Evolutionary conservation across 2,888 invertebrate genomes (phyloP).

Genomic region (Diplolepis rosae): DNA sequence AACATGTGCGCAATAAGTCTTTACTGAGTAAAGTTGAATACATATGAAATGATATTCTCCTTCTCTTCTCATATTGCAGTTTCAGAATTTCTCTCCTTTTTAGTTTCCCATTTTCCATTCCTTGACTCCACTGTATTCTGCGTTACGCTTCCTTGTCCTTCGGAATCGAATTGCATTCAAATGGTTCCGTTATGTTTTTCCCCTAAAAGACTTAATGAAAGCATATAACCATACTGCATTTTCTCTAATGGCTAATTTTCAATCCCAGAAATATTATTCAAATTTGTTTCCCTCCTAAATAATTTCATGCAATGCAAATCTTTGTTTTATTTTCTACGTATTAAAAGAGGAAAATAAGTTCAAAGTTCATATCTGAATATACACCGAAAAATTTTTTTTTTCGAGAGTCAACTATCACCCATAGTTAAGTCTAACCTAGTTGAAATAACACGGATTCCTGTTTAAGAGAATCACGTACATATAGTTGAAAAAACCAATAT

Average conservation of each 20-base stretch:
- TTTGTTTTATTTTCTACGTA: neutral
- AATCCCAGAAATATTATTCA: slow-evolving; percentile 63
- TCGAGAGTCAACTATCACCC: too few relatives aligned
- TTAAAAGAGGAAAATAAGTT: neutral
- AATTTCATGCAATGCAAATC: neutral
- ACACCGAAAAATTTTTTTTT: too few relatives aligned
- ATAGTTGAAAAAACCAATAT: too few relatives aligned
- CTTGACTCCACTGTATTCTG: neutral
- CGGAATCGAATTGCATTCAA: slow-evolving; percentile 18
- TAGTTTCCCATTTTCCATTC: neutral
- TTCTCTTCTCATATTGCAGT: neutral
- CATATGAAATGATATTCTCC: slow-evolving; percentile 1
- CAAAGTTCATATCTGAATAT: too few relatives aligned
- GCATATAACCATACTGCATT: slow-evolving; percentile 55
- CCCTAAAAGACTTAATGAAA: neutral
- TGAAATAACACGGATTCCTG: too few relatives aligned
- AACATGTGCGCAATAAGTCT: neutral
- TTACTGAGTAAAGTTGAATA: neutral
- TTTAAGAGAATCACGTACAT: too few relatives aligned
- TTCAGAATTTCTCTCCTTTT: neutral
- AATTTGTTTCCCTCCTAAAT: slow-evolving; percentile 43
- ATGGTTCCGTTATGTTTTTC: slow-evolving; percentile 2
- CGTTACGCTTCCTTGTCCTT: slow-evolving; percentile 1
- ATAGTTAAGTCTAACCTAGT: too few relatives aligned
- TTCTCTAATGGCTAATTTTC: slow-evolving; percentile 69